Conservation (phyloP, 2,797 vertebrate genomes). For the Columba guinea region DNA sequence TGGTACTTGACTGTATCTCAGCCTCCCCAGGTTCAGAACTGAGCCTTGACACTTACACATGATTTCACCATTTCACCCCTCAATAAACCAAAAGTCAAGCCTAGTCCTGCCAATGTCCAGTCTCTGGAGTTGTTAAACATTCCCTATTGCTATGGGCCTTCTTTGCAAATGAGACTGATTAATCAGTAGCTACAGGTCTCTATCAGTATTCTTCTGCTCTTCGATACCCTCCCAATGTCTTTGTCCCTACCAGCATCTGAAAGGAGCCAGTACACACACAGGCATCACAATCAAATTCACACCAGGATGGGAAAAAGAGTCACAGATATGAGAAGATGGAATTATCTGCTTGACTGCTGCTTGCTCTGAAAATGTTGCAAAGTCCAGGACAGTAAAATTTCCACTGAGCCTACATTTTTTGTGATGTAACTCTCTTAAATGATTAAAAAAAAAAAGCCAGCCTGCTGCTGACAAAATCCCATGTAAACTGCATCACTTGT, state of each 20-base stretch:
- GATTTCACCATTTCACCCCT: not conserved
- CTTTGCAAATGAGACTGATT: not conserved
- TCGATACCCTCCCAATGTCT: not conserved
- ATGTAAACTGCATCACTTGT: not conserved
- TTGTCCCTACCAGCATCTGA: not conserved
- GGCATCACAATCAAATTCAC: not conserved
- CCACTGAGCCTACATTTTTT: constrained; percentile 51
- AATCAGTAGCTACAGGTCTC: not conserved
- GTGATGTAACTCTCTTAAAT: not conserved
- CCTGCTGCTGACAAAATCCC: not conserved
- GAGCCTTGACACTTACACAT: not conserved
- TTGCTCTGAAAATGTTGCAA: constrained; percentile 26
- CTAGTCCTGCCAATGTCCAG: not conserved
- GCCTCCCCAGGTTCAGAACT: not conserved
- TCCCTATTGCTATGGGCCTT: not conserved
- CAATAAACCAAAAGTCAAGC: not conserved
- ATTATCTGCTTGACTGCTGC: constrained; percentile 60
- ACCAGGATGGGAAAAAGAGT: constrained; percentile 13
- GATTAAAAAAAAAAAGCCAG: not conserved
- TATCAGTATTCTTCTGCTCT: not conserved
- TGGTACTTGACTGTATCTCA: not conserved
- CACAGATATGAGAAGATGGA: constrained; percentile 7
- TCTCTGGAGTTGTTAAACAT: not conserved
- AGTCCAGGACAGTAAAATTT: constrained; percentile 53
- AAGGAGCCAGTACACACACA: not conserved